Percentiles rank a stretch among this genome's conserved stretches.
phyloP scores from a whole-genome alignment of 2,797 vertebrate genomes.

The Labeo calbasu region DNA sequence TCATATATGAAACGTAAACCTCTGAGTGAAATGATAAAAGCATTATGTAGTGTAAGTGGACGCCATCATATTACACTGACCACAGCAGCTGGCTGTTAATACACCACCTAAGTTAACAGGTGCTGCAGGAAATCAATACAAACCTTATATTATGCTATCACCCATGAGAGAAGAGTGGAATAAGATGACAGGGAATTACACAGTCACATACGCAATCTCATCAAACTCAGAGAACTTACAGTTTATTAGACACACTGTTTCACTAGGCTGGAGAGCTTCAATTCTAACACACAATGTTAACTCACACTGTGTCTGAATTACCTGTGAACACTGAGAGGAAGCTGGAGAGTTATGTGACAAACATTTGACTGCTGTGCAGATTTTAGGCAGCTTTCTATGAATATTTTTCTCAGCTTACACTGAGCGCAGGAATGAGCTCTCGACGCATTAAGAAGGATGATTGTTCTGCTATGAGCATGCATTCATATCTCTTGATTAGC shows the following conservation, averaged over 20 bases:
- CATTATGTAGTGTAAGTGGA: conserved; percentile 55
- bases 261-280: not conserved
- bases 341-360: not conserved
- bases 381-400: conserved; percentile 35
- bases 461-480: conserved; percentile 7
- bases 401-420: conserved; percentile 36
- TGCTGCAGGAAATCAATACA: conserved; percentile 67
- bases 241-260: not conserved
- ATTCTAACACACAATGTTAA: not conserved
- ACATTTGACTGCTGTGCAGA: conserved; percentile 7
- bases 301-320: not conserved
- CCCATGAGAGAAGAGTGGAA: conserved; percentile 40
- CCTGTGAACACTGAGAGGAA: conserved; percentile 22
- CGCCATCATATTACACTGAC: conserved; percentile 50
- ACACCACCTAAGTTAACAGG: conserved; percentile 59
- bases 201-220: not conserved
- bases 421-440: conserved; percentile 16
- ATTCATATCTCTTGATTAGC: conserved; percentile 45
- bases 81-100: conserved; percentile 35
- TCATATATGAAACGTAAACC: conserved; percentile 23
- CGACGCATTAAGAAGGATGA: conserved; percentile 29
- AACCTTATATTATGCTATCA: conserved; percentile 55
- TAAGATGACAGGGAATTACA: conserved; percentile 37
- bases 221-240: not conserved
- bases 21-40: conserved; percentile 43